Base-by-base conservation (phyloP, 2,888 invertebrate species). In the Dascillus cervinus region DNA sequence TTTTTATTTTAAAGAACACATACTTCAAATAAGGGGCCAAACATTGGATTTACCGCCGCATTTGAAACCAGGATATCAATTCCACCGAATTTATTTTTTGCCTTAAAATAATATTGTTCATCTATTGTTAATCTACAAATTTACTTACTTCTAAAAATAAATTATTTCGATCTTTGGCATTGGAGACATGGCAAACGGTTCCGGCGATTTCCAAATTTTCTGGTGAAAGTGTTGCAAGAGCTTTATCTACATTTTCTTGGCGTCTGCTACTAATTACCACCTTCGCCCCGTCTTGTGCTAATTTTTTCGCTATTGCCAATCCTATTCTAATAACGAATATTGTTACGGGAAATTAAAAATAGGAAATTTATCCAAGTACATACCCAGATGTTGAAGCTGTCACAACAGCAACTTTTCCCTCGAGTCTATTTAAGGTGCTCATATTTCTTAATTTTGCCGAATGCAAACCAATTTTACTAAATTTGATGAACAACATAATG, bases 191-290 rank as follows among this genome's bases (percentile, higher is more conserved):
- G 56, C 96, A 96, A 11, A 86, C 82, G 1, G 84, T 60, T 2
- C 94, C 95, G 36, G 75, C 69, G 2, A 83, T 86, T 35, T 72
- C 66, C 10, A 88, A 69, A 20, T 87, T 85, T 40, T 82, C 73
- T n/a, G 70, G 64, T 28, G 76, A 73, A 17, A 96, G 69, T 52
- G 72, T 69, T 11, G 75, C 62, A 0, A 92, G 74, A 1, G 94
- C 88, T 32, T 69, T 71, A 24, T 79, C 74, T 0, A 97, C 96
- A 69, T 96, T 92, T 13, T 73, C 67, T 58, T 86, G 77, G 60
- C 88, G 92, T 36, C 96, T 73, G 55, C 94, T 95, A 60, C 94
- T 90, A 22, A 97, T 75, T 39, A 96, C 77, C 4, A 97, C 88
- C 32, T 81, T 78, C 3, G 95, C 96, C 21, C 97, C 97, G 69